Conservation (phyloP, 2,113 vertebrate genomes). For the Opisthocomus hoazin region DNA sequence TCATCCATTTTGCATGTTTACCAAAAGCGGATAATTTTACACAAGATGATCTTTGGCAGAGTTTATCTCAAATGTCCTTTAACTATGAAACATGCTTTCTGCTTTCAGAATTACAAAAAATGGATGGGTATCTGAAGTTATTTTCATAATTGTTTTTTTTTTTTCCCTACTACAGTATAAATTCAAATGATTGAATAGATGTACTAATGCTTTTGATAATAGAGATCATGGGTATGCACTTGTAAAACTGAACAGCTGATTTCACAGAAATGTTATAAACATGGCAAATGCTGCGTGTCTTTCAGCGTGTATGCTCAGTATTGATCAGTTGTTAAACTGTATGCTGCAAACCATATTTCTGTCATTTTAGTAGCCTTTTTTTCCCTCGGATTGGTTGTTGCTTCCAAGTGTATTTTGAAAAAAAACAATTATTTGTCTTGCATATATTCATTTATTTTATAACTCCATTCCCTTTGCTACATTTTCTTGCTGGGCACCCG, state of each 20-base stretch:
- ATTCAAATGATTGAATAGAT: background rate
- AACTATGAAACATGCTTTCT: background rate
- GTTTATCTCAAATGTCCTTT: background rate
- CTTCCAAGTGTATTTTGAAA: background rate
- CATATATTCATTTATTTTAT: background rate
- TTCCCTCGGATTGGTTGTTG: background rate
- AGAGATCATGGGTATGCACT: background rate
- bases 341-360: background rate
- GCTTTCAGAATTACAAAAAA: background rate
- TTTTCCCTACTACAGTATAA: background rate
- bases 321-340: background rate
- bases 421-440: background rate
- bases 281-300: background rate
- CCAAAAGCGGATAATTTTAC: background rate
- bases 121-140: background rate
- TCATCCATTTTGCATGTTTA: background rate
- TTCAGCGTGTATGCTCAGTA: background rate
- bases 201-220: background rate
- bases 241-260: background rate
- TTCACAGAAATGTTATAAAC: background rate
- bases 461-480: background rate
- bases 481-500: background rate
- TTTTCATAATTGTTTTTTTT: background rate
- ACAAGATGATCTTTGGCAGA: background rate
- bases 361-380: background rate